phyloP scores from a whole-genome alignment of 1,140 invertebrate genomes.

The Trichonephila inaurata region DNA sequence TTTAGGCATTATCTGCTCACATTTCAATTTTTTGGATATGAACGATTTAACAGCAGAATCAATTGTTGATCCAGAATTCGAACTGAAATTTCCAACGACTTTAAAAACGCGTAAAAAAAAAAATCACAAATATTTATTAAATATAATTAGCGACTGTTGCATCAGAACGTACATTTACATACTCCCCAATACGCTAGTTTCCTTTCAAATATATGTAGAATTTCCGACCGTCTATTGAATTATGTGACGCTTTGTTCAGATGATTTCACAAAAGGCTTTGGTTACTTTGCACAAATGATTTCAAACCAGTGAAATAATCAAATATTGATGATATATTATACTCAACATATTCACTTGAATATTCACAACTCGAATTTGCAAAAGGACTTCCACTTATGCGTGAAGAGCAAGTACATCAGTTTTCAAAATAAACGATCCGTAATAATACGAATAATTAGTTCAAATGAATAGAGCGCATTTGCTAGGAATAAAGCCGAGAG shows the following conservation, averaged over 20 bases:
- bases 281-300: neutral
- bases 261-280: neutral
- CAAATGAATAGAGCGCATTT: neutral
- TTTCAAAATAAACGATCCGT: constrained; percentile 27
- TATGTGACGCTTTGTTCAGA: neutral
- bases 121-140: too few relatives aligned
- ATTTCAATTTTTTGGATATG: too few relatives aligned
- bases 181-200: too few relatives aligned
- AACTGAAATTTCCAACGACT: too few relatives aligned
- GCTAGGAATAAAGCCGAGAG: neutral
- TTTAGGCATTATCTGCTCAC: too few relatives aligned
- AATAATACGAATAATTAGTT: constrained; percentile 23
- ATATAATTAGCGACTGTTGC: too few relatives aligned
- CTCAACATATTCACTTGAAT: neutral
- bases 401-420: neutral
- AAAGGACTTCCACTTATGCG: neutral
- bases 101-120: too few relatives aligned
- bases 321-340: constrained; percentile 1
- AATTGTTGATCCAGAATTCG: too few relatives aligned
- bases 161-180: too few relatives aligned
- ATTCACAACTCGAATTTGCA: neutral
- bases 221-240: too few relatives aligned
- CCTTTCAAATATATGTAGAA: too few relatives aligned
- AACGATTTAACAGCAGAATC: too few relatives aligned
- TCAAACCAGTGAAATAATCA: neutral